Percentiles rank a stretch among this genome's conserved stretches.
Evolutionary conservation across 2,888 invertebrate genomes (phyloP).

Genomic region (Andrena haemorrhoa): DNA sequence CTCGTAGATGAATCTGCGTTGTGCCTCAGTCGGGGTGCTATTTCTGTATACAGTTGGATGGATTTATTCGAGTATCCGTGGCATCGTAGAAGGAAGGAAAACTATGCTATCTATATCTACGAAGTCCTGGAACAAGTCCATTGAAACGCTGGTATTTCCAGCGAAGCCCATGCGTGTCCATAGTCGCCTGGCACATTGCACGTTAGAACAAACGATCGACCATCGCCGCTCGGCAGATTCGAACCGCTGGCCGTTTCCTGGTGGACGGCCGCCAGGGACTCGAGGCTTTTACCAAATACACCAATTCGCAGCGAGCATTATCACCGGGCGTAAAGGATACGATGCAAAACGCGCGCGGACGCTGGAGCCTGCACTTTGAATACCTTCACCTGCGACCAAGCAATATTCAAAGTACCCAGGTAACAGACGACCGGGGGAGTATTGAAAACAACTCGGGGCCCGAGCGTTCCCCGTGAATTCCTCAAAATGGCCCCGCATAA

Average conservation of each 20-base stretch:
- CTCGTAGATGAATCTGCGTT: not conserved
- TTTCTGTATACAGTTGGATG: not conserved
- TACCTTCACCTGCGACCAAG: not conserved
- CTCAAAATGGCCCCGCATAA: constrained; percentile 3
- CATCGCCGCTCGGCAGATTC: constrained; percentile 13
- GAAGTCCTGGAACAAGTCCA: constrained; percentile 18
- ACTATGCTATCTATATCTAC: not conserved
- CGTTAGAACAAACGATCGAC: constrained; percentile 30
- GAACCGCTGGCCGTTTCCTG: not conserved
- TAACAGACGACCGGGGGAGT: constrained; percentile 3
- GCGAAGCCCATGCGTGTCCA: constrained; percentile 25
- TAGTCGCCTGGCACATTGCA: constrained; percentile 30
- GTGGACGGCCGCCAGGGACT: not conserved
- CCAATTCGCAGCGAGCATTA: constrained; percentile 4
- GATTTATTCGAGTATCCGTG: not conserved
- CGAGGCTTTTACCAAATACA: constrained; percentile 33
- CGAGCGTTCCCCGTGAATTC: constrained; percentile 8
- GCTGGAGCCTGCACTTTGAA: constrained; percentile 18
- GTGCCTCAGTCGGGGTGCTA: not conserved
- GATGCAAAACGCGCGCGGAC: constrained; percentile 11
- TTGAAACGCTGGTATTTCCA: constrained; percentile 41
- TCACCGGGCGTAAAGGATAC: constrained; percentile 21
- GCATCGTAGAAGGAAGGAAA: constrained; percentile 10
- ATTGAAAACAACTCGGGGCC: constrained; percentile 6
- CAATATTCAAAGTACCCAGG: constrained; percentile 15